Percentiles rank a stretch among this genome's conserved stretches.
These are phyloP conservation scores for Sphaerophoria taeniata DNA, from an alignment of 2,888 invertebrate genomes.

Conservation along the genomic window DNA sequence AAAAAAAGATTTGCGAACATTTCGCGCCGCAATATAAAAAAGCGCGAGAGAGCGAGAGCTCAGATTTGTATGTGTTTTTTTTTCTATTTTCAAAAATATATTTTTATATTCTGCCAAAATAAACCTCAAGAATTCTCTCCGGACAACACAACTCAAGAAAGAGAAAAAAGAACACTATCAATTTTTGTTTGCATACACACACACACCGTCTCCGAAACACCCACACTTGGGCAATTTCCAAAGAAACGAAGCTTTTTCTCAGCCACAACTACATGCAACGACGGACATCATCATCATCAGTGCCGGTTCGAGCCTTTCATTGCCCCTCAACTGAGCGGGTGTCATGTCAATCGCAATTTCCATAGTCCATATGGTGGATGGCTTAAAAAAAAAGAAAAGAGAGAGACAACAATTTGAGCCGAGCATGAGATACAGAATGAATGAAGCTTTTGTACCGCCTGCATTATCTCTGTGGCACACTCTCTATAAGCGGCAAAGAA, in stretches of 20 bases:
- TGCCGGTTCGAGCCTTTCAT: neutral
- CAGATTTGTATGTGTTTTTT: conserved; percentile 39
- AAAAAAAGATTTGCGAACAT: conserved; percentile 56
- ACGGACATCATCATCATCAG: neutral
- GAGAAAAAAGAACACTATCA: conserved; percentile 43
- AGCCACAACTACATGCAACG: conserved; percentile 1
- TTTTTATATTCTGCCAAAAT: conserved; percentile 33
- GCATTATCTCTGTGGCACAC: conserved; percentile 17
- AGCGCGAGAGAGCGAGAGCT: conserved; percentile 60
- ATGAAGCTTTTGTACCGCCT: conserved; percentile 11
- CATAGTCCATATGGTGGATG: neutral
- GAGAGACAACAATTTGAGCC: neutral
- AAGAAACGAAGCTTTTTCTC: conserved; percentile 33
- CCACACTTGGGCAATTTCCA: neutral
- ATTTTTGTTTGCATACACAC: conserved; percentile 51
- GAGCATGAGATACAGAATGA: neutral
- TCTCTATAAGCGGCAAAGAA: conserved; percentile 11
- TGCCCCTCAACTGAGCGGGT: neutral
- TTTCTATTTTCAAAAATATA: conserved; percentile 2
- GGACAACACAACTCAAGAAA: neutral
- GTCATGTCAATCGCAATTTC: neutral
- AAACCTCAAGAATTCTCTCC: conserved; percentile 44
- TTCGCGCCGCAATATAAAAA: conserved; percentile 53
- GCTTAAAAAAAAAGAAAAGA: neutral
- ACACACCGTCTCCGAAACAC: neutral